These are phyloP conservation scores for Festucalex cinctus DNA, from an alignment of 2,113 vertebrate genomes.

Conservation along the genomic window DNA sequence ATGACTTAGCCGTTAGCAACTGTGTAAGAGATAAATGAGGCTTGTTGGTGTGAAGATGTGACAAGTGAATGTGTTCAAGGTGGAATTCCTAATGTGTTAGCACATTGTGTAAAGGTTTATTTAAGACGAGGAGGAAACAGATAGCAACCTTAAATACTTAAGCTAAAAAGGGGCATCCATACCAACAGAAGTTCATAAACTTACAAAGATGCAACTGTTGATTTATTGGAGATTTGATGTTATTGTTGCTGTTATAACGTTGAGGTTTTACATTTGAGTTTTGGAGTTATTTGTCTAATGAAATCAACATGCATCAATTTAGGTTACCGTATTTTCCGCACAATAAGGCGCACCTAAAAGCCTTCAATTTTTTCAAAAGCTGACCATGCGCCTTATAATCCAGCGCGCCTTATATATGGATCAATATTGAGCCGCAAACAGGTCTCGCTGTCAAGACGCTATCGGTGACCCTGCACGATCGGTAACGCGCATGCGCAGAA, in stretches of 20 bases:
- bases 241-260: too few relatives aligned
- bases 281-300: neutral
- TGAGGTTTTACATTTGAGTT: neutral
- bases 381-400: too few relatives aligned
- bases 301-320: neutral
- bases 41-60: conserved; percentile 27
- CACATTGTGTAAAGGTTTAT: conserved; percentile 25
- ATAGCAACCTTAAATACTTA: neutral
- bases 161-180: neutral
- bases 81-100: conserved; percentile 22
- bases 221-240: neutral
- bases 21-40: conserved; percentile 38
- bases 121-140: neutral
- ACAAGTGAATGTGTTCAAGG: conserved; percentile 21
- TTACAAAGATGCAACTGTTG: neutral
- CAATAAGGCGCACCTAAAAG: too few relatives aligned
- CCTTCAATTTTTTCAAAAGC: too few relatives aligned
- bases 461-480: too few relatives aligned
- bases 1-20: conserved; percentile 22
- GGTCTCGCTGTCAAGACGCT: too few relatives aligned
- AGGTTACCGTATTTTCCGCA: too few relatives aligned
- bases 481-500: too few relatives aligned
- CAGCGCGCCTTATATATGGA: too few relatives aligned
- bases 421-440: too few relatives aligned
- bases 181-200: neutral